Percentiles rank a stretch among this genome's conserved stretches.
Conservation (phyloP, 92 coral and sea anemone species). For the Palythoa caribaeorum region DNA sequence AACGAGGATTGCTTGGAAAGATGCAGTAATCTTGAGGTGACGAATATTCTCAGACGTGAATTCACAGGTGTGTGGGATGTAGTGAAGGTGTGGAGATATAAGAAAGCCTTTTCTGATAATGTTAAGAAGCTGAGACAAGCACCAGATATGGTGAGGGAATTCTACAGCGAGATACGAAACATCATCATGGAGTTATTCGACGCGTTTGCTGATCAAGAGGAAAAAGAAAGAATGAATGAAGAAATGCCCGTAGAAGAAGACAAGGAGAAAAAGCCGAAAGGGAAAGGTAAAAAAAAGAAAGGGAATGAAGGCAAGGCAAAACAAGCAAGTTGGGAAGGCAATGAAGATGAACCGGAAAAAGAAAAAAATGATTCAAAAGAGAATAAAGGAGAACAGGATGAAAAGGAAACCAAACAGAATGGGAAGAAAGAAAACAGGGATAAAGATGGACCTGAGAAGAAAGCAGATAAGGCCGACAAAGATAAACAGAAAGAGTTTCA, state of each 20-base stretch:
- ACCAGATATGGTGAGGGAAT: constrained; percentile 79
- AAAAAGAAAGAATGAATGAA: constrained; percentile 37
- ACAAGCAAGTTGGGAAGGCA: neutral
- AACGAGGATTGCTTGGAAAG: constrained; percentile 66
- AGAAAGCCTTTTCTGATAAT: constrained; percentile 68
- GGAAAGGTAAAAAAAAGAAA: constrained; percentile 14
- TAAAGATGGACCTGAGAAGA: neutral
- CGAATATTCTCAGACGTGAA: constrained; percentile 61
- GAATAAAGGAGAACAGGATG: neutral
- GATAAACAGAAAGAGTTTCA: constrained; percentile 60
- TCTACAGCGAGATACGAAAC: constrained; percentile 63
- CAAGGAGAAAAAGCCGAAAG: constrained; percentile 17
- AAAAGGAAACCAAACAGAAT: too few relatives aligned
- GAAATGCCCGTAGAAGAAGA: constrained; percentile 60
- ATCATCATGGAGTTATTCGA: constrained; percentile 64
- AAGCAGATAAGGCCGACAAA: neutral
- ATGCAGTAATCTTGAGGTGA: constrained; percentile 52
- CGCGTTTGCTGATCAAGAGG: constrained; percentile 72
- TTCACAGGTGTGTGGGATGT: constrained; percentile 66
- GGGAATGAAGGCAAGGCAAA: neutral
- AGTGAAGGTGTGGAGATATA: constrained; percentile 60
- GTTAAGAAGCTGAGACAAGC: constrained; percentile 68
- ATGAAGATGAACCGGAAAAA: constrained; percentile 15
- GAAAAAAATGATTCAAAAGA: constrained; percentile 1
- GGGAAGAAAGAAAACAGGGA: neutral